A percentile compares a stretch with the other conserved stretches of the same genome.
These are phyloP conservation scores for Stegostoma tigrinum DNA, from an alignment of 2,113 vertebrate species.

Conservation along the genomic window DNA sequence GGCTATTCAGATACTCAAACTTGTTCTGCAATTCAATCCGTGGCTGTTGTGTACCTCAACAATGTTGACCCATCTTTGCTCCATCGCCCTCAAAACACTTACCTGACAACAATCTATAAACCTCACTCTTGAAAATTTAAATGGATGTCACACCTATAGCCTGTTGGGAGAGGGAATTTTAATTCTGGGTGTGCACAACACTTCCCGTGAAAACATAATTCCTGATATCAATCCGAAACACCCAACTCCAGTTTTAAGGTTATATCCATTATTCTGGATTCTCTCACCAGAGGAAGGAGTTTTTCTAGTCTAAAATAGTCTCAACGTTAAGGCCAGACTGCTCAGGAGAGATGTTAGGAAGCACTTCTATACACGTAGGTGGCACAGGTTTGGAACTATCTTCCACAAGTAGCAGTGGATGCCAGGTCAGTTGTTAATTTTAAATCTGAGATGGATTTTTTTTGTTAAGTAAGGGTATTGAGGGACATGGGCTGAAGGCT, in stretches of 20 bases:
- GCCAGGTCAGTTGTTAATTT: no score
- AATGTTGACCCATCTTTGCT: neutral
- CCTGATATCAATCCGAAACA: neutral
- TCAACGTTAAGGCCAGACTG: no score
- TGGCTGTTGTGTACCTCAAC: neutral
- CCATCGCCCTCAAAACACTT: neutral
- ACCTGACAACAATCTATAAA: neutral
- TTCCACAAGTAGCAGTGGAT: no score
- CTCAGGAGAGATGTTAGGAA: no score
- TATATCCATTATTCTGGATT: neutral
- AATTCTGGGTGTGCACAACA: neutral
- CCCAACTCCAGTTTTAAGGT: neutral
- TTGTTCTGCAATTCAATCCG: neutral
- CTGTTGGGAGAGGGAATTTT: neutral
- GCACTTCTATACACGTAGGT: no score
- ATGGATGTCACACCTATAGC: neutral
- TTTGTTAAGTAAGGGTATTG: no score
- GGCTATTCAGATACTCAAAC: neutral
- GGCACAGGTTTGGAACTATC: no score
- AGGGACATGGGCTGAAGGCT: no score
- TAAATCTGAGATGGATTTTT: no score
- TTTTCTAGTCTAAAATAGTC: no score
- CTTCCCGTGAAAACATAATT: neutral
- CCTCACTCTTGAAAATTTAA: neutral
- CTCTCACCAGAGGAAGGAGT: no score